Base-by-base conservation (phyloP, 2,888 invertebrate genomes). In the Acanthopleura granulata region DNA sequence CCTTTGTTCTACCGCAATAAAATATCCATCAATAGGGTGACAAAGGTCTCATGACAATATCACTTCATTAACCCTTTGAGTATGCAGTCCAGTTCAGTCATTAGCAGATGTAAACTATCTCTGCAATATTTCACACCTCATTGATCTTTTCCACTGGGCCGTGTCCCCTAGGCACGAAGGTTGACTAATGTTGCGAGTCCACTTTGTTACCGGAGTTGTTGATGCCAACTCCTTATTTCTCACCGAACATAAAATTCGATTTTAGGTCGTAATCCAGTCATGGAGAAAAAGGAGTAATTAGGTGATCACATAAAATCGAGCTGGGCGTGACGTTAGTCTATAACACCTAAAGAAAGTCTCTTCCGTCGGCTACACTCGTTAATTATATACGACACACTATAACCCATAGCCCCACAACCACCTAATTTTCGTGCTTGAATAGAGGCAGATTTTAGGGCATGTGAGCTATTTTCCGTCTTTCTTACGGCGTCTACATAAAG, bases 381-480 rank as follows among this genome's bases (percentile, higher is more conserved):
- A 66, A 57, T 18, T 57, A 12, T 57, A 22, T 57, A 57, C 18
- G 57, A 57, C 57, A 57, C 57, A 22, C 22, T 6, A 4, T 57
- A 18, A 22, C 57, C 29, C 18, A 66, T 27, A 6, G 66, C 27
- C 25, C 25, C 4, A 22, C 29, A 25, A 27, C 15, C 25, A 27
- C 22, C 16, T 66, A 66, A 66, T 66, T 66, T 66, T 66, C 29
- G 22, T 25, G 66, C 66, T 27, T 66, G 66, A 66, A 66, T 66
- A 66, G 4, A 27, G 27, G 6, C 29, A 16, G 12, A 66, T 66
- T 66, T 66, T 27, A 66, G 27, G 16, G 66, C 29, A 12, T 66
- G 66, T 66, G 16, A 12, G 27, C 16, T 15, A 25, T 66, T 27
- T 66, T 22, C 1, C 22, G 66, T 66, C 22, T 22, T 27, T 15